These are phyloP conservation scores for Crocuta crocuta DNA, from an alignment of 2,113 vertebrate species.

Conservation along the genomic window DNA sequence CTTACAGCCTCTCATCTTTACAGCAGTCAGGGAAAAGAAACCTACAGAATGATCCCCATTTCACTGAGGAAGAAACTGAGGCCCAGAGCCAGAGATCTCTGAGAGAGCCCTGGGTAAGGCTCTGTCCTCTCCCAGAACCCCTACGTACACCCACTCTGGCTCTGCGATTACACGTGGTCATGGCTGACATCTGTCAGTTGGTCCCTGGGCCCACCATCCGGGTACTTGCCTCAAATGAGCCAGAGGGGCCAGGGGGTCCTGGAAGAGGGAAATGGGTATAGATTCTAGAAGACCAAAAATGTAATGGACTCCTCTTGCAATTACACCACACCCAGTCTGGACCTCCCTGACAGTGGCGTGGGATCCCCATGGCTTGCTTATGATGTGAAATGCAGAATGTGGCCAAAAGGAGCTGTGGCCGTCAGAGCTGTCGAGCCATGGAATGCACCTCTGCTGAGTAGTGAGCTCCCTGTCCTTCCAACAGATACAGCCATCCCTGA, in stretches of 20 bases:
- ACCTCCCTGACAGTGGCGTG: not conserved
- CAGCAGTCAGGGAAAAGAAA: not conserved
- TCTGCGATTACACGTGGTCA: not conserved
- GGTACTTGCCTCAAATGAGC: not conserved
- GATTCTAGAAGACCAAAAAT: not conserved
- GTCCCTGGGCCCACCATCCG: not conserved
- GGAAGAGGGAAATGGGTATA: not conserved
- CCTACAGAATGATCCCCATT: not conserved
- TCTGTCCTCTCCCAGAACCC: not conserved
- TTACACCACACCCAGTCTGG: not conserved
- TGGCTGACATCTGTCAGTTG: not conserved
- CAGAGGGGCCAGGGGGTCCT: not conserved
- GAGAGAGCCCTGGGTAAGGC: not conserved
- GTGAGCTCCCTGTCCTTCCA: not conserved
- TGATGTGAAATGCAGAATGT: not conserved
- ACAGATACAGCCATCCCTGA: not conserved
- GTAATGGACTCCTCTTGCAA: not conserved
- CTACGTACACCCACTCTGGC: not conserved
- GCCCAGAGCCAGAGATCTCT: not conserved
- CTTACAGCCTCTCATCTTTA: not conserved
- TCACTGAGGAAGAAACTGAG: constrained; percentile 8
- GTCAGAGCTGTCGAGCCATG: not conserved
- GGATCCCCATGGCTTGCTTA: not conserved
- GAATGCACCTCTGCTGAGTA: not conserved
- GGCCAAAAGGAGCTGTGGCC: not conserved